Evolutionary conservation across 2,113 vertebrate genomes (phyloP).

Genomic region (Crypturellus undulatus): DNA sequence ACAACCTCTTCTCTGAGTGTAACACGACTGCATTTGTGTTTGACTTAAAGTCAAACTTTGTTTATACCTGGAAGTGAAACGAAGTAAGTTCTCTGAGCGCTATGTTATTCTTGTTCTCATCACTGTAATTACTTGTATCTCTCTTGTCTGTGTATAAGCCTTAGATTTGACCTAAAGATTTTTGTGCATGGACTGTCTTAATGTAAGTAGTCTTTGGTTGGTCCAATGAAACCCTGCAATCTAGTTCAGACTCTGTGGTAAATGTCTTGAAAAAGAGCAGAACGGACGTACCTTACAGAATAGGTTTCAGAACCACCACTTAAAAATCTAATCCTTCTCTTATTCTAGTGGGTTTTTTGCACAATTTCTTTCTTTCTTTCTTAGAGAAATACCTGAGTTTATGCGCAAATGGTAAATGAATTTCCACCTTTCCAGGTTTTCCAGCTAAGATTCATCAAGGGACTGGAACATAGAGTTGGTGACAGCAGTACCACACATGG

Average conservation of each 20-base stretch:
- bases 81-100: background rate
- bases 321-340: background rate
- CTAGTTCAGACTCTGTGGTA: background rate
- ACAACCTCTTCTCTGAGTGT: background rate
- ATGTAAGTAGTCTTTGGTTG: background rate
- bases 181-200: background rate
- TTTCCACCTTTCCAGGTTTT: background rate
- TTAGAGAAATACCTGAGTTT: background rate
- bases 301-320: background rate
- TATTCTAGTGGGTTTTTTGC: background rate
- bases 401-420: background rate
- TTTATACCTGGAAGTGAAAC: background rate
- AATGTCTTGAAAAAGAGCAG: background rate
- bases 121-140: background rate
- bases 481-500: background rate
- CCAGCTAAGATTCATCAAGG: background rate
- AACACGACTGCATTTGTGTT: background rate
- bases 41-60: background rate
- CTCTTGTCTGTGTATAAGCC: background rate
- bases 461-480: background rate
- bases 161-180: background rate
- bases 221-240: accelerated
- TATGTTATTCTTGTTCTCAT: background rate
- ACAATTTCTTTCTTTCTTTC: background rate
- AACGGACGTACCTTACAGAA: background rate